Conservation (phyloP, 2,113 vertebrate species). For the Todiramphus saurophagus region DNA sequence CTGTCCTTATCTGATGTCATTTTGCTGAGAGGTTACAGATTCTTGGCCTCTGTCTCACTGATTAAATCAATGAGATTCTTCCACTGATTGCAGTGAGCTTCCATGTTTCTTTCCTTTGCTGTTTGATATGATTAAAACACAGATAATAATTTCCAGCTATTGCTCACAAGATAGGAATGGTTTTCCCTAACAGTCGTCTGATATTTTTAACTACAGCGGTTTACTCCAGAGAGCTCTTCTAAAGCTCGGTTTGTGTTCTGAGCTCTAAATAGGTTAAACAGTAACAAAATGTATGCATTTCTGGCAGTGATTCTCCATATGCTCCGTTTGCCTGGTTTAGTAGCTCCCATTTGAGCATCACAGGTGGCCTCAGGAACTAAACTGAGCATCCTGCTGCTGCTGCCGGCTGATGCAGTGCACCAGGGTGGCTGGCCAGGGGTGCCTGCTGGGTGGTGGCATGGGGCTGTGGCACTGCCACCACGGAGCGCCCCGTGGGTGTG, state of each 20-base stretch:
- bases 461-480: background rate
- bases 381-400: background rate
- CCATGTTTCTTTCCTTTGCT: background rate
- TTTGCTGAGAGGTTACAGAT: background rate
- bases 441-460: background rate
- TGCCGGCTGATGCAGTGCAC: background rate
- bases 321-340: background rate
- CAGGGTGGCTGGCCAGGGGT: background rate
- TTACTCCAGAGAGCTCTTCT: background rate
- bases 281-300: background rate
- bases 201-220: slow-evolving; percentile 22
- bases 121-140: background rate
- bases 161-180: slow-evolving; percentile 36
- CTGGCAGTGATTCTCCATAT: background rate
- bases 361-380: background rate
- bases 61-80: background rate
- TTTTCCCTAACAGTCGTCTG: background rate
- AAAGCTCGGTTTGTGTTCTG: background rate
- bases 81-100: background rate
- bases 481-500: accelerated
- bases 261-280: background rate
- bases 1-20: background rate
- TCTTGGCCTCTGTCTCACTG: background rate
- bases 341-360: background rate
- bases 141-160: slow-evolving; percentile 22